phyloP scores from a whole-genome alignment of 1,140 invertebrate genomes.

The Amphibalanus amphitrite region DNA sequence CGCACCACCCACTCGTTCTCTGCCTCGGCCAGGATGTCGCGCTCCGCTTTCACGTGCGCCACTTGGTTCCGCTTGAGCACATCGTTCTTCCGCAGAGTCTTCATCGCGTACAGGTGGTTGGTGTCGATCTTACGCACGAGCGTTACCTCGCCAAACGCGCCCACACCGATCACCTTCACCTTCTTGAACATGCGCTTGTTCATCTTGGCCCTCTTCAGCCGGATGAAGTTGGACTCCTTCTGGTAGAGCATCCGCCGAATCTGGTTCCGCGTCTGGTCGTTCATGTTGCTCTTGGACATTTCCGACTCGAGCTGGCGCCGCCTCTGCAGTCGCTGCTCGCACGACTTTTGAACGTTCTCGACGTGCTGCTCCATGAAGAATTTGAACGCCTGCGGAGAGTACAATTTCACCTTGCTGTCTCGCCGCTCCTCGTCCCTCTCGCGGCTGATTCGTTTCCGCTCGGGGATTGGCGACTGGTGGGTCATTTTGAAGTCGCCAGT shows the following conservation, averaged over 20 bases:
- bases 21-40: slow-evolving; percentile 95
- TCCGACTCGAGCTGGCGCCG: slow-evolving; percentile 84
- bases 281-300: slow-evolving; percentile 81
- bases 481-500: slow-evolving; percentile 27
- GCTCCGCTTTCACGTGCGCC: slow-evolving; percentile 93
- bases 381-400: slow-evolving; percentile 93
- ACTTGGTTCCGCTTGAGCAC: slow-evolving; percentile 94
- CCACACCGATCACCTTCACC: slow-evolving; percentile 42
- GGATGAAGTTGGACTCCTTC: slow-evolving; percentile 95
- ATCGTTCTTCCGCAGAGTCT: slow-evolving; percentile 88
- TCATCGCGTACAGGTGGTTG: slow-evolving; percentile 96
- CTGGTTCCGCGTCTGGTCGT: slow-evolving; percentile 69
- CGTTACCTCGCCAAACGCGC: slow-evolving; percentile 96
- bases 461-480: slow-evolving; percentile 77
- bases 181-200: slow-evolving; percentile 95
- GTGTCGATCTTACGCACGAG: slow-evolving; percentile 90
- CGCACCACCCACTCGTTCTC: slow-evolving; percentile 99
- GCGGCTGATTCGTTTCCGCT: slow-evolving; percentile 75
- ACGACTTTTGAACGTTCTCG: slow-evolving; percentile 91
- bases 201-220: slow-evolving; percentile 95
- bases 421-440: slow-evolving; percentile 87
- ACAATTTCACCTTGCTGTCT: slow-evolving; percentile 34
- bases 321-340: slow-evolving; percentile 73
- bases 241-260: slow-evolving; percentile 94
- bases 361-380: slow-evolving; percentile 99